Percentiles rank a stretch among this genome's conserved stretches.
Evolutionary conservation across 2,113 vertebrate species (phyloP).

Genomic region (Trematocara stigmaticum): DNA sequence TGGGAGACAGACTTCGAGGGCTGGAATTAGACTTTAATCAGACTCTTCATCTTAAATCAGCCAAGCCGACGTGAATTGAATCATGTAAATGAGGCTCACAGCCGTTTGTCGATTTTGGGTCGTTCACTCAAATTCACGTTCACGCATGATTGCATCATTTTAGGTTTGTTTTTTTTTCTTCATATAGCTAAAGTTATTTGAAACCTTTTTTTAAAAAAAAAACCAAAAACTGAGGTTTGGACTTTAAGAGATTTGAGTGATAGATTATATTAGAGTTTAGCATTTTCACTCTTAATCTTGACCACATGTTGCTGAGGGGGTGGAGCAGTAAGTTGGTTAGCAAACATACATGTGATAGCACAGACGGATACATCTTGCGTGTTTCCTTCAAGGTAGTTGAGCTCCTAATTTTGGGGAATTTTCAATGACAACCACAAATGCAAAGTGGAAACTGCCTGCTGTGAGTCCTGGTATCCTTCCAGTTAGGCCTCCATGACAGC

Average conservation of each 20-base stretch:
- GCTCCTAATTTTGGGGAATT: neutral
- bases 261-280: neutral
- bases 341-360: neutral
- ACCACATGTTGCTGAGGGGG: neutral
- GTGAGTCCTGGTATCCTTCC: neutral
- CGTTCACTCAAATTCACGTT: neutral
- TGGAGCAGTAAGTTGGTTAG: neutral
- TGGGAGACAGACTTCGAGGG: neutral
- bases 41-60: slow-evolving; percentile 7
- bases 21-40: slow-evolving; percentile 26
- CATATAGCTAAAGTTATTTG: neutral
- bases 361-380: neutral
- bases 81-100: neutral
- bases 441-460: neutral
- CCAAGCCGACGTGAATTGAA: neutral
- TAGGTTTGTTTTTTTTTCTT: neutral
- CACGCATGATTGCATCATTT: neutral
- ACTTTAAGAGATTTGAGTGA: neutral
- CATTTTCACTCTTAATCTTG: neutral
- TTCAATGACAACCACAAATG: neutral
- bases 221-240: neutral
- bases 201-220: neutral
- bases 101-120: neutral
- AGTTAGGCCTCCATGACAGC: neutral
- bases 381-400: neutral